A percentile compares a stretch with the other conserved stretches of the same genome.
phyloP scores from a whole-genome alignment of 2,797 vertebrate species.

The Coilia nasus region DNA sequence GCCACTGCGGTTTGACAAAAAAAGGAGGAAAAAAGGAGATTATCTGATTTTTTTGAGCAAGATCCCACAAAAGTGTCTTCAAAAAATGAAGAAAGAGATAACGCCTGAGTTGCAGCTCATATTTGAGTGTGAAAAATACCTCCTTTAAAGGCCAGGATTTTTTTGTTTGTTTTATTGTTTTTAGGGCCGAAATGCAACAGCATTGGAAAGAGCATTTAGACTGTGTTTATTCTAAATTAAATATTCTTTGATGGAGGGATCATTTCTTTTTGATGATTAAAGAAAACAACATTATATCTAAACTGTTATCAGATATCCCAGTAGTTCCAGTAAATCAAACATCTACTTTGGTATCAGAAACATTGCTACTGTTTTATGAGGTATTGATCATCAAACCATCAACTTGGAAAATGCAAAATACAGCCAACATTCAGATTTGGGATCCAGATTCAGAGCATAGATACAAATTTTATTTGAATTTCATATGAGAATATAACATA shows the following conservation, averaged over 20 bases:
- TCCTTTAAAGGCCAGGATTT: not conserved
- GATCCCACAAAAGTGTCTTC: slow-evolving; percentile 51
- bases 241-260: not conserved
- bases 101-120: slow-evolving; percentile 33
- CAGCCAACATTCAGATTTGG: not conserved
- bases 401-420: not conserved
- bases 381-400: not conserved
- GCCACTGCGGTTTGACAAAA: slow-evolving; percentile 55
- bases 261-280: not conserved
- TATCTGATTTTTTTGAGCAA: slow-evolving; percentile 58
- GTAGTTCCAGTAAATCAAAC: not conserved
- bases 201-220: not conserved
- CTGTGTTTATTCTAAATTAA: not conserved
- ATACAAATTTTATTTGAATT: not conserved
- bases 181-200: slow-evolving; percentile 35
- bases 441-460: not conserved
- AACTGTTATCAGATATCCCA: not conserved
- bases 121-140: slow-evolving; percentile 13
- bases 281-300: not conserved
- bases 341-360: not conserved
- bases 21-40: slow-evolving; percentile 62
- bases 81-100: slow-evolving; percentile 41
- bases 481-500: not conserved
- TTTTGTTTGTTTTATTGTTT: slow-evolving; percentile 44
- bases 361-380: not conserved